phyloP scores from a whole-genome alignment of 2,797 vertebrate species.

The Phoeniculus purpureus region DNA sequence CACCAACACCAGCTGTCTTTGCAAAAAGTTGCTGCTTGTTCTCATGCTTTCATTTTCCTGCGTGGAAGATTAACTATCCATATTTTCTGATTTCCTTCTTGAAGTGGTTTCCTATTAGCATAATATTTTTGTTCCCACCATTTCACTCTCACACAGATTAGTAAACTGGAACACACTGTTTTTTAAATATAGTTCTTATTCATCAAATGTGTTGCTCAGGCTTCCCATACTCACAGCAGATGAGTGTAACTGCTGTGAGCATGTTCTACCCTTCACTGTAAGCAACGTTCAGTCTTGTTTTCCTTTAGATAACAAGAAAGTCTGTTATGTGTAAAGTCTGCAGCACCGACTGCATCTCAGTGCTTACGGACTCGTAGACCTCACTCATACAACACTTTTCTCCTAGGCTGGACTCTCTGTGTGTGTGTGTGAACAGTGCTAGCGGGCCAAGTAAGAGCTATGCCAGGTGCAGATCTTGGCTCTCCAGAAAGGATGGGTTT shows the following conservation, averaged over 20 bases:
- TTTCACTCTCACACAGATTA: conserved; percentile 51
- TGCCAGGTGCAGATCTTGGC: neutral
- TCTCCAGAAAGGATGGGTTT: neutral
- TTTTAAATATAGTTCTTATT: conserved; percentile 48
- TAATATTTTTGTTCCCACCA: conserved; percentile 68
- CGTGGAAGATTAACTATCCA: conserved; percentile 34
- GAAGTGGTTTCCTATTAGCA: conserved; percentile 70
- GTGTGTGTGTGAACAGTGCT: neutral
- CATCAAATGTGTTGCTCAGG: neutral
- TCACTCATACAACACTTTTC: neutral
- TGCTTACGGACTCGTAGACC: neutral
- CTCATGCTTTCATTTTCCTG: conserved; percentile 59
- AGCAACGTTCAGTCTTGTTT: neutral
- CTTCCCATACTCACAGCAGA: neutral
- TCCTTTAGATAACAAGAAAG: neutral
- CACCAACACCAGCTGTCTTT: conserved; percentile 43
- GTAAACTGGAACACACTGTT: conserved; percentile 11
- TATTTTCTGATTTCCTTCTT: conserved; percentile 55
- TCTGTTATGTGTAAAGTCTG: neutral
- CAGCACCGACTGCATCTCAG: neutral
- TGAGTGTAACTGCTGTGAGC: neutral
- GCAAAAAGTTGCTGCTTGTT: conserved; percentile 30
- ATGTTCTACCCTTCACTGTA: neutral
- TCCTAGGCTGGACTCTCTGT: neutral
- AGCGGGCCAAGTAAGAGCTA: neutral